Evolutionary conservation across 2,888 invertebrate genomes (phyloP), one percentile per base, ranked within the genome.

Genomic region (Capitulum mitella): DNA sequence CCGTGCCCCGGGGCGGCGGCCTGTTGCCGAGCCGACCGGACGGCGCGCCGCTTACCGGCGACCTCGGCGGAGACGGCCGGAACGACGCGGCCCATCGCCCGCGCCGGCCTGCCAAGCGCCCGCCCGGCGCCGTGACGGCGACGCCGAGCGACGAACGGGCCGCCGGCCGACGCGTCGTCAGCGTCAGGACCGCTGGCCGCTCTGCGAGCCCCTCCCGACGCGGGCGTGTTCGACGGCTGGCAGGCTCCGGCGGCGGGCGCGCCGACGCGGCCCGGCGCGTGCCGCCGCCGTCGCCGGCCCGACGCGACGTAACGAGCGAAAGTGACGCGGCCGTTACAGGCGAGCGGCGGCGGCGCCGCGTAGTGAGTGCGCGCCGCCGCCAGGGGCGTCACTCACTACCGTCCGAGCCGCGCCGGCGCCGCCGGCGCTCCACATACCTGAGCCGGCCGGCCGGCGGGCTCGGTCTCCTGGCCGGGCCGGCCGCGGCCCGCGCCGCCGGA

Each of bases 311-410:
- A 43, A 29, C 58, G n/a, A n/a, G 58, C 58, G 58, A 58, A 58
- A 58, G 58, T 58, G 58, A 58, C 58, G 58, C 58, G 58, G 58
- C 58, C 58, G 58, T 58, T 29, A 58, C 58, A 29, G 58, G 1
- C 51, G 48, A 48, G 48, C 48, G 12, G 48, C 48, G 16, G 48
- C 14, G 48, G 2, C 48, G 48, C 48, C 16, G 48, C 19, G 3
- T 26, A n/a, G 54, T 54, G 6, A 54, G 26, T 8, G 8, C 46
- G 46, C 14, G 51, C 51, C 51, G 58, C 58, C 58, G 58, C 26
- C 58, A 5, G 51, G 1, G n/a, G 58, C 58, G 58, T n/a, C 10
- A 58, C n/a, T 58, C 29, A n/a, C 58, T n/a, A 58, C 58, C 6
- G 43, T 58, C 12, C 58, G 29, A 3, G 43, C 5, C 6, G 43